These are phyloP conservation scores for Megaceryle alcyon DNA, from an alignment of 2,797 vertebrate genomes.

Conservation along the genomic window DNA sequence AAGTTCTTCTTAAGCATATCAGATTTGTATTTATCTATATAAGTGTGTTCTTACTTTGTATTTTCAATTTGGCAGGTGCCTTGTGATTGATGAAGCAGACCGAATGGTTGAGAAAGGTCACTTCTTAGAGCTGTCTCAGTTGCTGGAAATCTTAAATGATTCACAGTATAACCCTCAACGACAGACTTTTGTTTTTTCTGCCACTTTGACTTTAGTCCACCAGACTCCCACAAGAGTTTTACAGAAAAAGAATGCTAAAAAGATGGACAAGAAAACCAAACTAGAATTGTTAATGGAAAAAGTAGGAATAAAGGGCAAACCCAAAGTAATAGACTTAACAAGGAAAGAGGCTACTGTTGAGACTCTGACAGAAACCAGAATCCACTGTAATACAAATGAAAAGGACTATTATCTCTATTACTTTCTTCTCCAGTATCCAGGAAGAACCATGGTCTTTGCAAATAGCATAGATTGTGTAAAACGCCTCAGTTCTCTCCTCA, in stretches of 20 bases:
- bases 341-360: slow-evolving; percentile 93
- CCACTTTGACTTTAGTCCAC: slow-evolving; percentile 92
- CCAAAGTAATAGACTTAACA: slow-evolving; percentile 94
- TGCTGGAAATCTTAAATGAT: slow-evolving; percentile 92
- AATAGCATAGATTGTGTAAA: slow-evolving; percentile 99
- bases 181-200: slow-evolving; percentile 96
- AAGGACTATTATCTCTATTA: slow-evolving; percentile 97
- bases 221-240: slow-evolving; percentile 85
- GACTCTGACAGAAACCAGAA: slow-evolving; percentile 91
- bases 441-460: slow-evolving; percentile 96
- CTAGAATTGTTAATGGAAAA: slow-evolving; percentile 91
- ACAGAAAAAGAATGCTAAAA: slow-evolving; percentile 88
- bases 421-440: slow-evolving; percentile 92
- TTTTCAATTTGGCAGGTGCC: slow-evolving; percentile 82
- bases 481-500: slow-evolving; percentile 89
- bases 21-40: not conserved
- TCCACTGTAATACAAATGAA: slow-evolving; percentile 91
- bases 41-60: not conserved
- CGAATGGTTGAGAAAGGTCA: slow-evolving; percentile 97
- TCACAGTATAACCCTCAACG: slow-evolving; percentile 88
- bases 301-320: slow-evolving; percentile 91
- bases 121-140: slow-evolving; percentile 91
- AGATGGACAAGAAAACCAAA: slow-evolving; percentile 85
- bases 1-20: not conserved
- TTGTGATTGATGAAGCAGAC: slow-evolving; percentile 97